Conservation (phyloP, 2,113 vertebrate genomes). For the Petrocephalus microphthalmus region DNA sequence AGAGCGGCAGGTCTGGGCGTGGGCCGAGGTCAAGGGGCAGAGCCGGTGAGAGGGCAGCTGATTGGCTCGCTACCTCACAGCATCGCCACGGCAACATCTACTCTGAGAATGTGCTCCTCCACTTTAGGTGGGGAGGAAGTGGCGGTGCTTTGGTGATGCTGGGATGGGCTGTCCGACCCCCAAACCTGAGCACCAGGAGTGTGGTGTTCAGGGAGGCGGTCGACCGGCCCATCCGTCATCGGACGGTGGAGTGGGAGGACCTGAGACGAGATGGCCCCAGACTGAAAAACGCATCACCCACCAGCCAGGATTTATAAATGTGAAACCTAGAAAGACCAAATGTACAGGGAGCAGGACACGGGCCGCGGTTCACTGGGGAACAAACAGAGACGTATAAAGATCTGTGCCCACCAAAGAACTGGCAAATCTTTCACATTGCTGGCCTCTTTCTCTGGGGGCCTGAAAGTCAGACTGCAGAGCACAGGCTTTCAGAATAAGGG, state of each 20-base stretch:
- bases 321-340: not conserved
- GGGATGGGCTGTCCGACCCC: not conserved
- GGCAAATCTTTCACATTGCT: not conserved
- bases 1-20: not conserved
- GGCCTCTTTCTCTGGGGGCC: not conserved
- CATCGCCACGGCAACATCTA: not conserved
- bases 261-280: not conserved
- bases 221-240: not conserved
- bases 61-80: not conserved
- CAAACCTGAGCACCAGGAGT: not conserved
- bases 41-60: not conserved
- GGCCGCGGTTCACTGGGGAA: not conserved
- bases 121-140: not conserved
- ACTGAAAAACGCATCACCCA: not conserved
- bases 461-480: not conserved
- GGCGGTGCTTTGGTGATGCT: not conserved
- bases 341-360: not conserved
- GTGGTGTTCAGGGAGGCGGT: not conserved
- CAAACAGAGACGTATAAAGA: not conserved
- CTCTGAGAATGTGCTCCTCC: not conserved
- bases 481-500: not conserved
- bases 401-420: not conserved
- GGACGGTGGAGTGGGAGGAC: not conserved
- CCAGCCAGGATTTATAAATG: not conserved
- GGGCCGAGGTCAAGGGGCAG: slow-evolving; percentile 5